Conservation (phyloP, 2,888 invertebrate species). For the Drepana falcataria region DNA sequence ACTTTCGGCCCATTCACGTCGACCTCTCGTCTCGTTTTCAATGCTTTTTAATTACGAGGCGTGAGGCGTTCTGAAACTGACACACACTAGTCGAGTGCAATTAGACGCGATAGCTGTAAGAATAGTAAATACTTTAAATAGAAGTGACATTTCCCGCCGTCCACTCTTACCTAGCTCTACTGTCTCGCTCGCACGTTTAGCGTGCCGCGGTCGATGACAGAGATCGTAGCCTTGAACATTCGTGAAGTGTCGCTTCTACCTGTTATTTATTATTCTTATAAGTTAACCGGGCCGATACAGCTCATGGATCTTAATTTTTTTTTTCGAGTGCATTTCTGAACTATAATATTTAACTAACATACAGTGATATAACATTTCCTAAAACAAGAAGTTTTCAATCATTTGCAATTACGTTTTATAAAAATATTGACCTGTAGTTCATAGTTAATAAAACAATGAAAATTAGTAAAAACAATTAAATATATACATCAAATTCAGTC, state of each 20-base stretch:
- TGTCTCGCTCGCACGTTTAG: not conserved
- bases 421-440: no score
- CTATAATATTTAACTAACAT: no score
- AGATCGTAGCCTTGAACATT: not conserved
- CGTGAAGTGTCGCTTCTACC: not conserved
- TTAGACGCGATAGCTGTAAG: not conserved
- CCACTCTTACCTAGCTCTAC: not conserved
- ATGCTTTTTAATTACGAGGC: not conserved
- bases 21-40: constrained; percentile 3
- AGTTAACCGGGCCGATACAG: not conserved
- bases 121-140: not conserved
- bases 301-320: not conserved
- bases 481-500: not conserved
- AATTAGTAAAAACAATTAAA: no score
- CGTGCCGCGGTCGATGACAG: not conserved
- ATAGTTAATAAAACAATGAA: no score
- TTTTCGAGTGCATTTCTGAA: no score
- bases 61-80: not conserved
- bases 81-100: not conserved
- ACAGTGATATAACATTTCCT: no score
- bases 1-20: constrained; percentile 17
- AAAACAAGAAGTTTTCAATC: no score
- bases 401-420: no score
- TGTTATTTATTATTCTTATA: not conserved
- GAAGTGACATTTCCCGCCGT: not conserved